Conservation (phyloP, 2,888 invertebrate genomes). For the Chloroclystis v-ata region DNA sequence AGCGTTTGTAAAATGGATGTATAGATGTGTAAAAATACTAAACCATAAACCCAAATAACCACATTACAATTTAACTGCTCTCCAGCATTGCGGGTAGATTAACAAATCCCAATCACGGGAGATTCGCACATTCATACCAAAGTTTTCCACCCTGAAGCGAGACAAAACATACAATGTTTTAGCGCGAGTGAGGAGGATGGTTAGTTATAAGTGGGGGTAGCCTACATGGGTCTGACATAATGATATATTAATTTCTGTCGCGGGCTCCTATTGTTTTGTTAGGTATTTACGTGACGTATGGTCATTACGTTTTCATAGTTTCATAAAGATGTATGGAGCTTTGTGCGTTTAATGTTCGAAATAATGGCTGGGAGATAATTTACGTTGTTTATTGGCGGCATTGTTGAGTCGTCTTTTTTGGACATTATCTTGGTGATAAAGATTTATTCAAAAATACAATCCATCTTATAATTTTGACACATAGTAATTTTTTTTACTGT, state of each 20-base stretch:
- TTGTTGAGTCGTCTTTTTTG: neutral
- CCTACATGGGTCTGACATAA: slow-evolving; percentile 74
- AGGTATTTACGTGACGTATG: slow-evolving; percentile 76
- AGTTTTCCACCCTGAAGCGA: slow-evolving; percentile 57
- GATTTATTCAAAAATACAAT: no score
- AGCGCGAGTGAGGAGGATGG: slow-evolving; percentile 36
- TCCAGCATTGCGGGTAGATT: slow-evolving; percentile 57
- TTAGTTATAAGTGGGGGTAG: slow-evolving; percentile 42
- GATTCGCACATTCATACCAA: slow-evolving; percentile 64
- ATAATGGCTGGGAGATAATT: slow-evolving; percentile 56
- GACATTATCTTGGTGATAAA: neutral
- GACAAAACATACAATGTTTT: slow-evolving; percentile 27
- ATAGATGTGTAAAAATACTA: neutral
- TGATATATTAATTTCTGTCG: slow-evolving; percentile 79
- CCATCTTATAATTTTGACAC: no score
- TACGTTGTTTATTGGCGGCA: slow-evolving; percentile 34
- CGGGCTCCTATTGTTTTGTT: slow-evolving; percentile 72
- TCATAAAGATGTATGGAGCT: slow-evolving; percentile 63
- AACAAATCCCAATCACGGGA: slow-evolving; percentile 73
- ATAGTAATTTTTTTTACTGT: no score
- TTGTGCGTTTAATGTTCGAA: slow-evolving; percentile 68
- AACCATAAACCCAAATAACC: neutral
- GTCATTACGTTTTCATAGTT: slow-evolving; percentile 78
- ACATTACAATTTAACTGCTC: slow-evolving; percentile 67
- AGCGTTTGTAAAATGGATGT: no score